Evolutionary conservation across 2,797 vertebrate genomes (phyloP), one percentile per base, ranked within the genome.

Genomic region (Scolopax rusticola): DNA sequence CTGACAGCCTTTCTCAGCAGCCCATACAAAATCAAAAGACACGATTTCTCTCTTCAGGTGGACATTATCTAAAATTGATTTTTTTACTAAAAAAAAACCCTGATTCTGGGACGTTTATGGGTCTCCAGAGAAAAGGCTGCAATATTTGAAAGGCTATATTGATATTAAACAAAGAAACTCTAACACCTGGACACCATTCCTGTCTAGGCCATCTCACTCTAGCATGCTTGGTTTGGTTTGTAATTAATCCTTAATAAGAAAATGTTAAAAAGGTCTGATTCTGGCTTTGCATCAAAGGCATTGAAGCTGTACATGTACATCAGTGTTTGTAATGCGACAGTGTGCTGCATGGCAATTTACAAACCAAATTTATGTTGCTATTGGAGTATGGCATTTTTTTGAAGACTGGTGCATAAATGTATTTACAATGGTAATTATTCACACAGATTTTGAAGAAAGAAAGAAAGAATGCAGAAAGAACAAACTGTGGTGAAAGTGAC

Each of bases 271-370:
- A 89, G 33, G 28, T 74, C 54, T 50, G 8, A 57, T 86, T 68
- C 38, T 94, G 95, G 78, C 78, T 83, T 56, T 45, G 40, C 75
- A 61, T 80, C 89, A 89, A 82, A 87, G 84, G 57, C 88, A 43
- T 30, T 8, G 51, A 74, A 64, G 76, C 87, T 57, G 84, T 53
- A 4, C 25, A 4, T 20, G 80, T 74, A 15, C 56, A 10, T 32
- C 0, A 0, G 23, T 45, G 60, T 80, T 76, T 60, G 30, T 20
- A 56, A 28, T 3, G 28, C 9, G 36, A 48, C 40, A 27, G 50
- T 38, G 40, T n/a, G 25, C 68, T 57, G 12, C 3, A 8, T 48
- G 63, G 84, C 56, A 51, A 64, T 82, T 78, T 84, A 41, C 64
- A 90, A 70, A 21, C 36, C 67, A 87, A 75, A 90, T 75, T 77